These are phyloP conservation scores for Sminthurinus aureus DNA, from an alignment of 2,888 invertebrate species.

Conservation along the genomic window DNA sequence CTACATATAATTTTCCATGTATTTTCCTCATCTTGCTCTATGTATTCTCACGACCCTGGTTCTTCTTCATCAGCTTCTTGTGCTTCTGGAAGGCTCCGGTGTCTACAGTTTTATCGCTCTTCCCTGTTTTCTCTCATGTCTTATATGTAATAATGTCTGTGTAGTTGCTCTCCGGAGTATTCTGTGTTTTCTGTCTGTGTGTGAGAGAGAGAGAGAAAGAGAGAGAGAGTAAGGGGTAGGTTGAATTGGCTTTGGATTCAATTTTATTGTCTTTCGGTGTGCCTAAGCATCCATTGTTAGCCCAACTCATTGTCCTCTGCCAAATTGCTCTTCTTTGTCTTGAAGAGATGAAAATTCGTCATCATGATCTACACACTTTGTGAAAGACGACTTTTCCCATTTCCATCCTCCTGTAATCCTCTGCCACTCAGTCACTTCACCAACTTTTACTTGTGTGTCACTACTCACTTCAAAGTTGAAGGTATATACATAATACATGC, in stretches of 20 bases:
- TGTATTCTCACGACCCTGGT: no score
- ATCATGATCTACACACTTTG: slow-evolving; percentile 30
- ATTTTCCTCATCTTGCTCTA: no score
- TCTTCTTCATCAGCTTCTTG: no score
- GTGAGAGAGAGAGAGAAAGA: neutral
- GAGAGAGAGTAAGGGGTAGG: neutral
- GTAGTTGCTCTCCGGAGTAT: neutral
- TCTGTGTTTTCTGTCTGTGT: neutral
- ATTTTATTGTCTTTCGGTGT: slow-evolving; percentile 40
- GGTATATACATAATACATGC: neutral
- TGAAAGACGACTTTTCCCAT: slow-evolving; percentile 27
- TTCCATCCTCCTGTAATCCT: slow-evolving; percentile 22
- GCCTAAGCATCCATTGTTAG: slow-evolving; percentile 41
- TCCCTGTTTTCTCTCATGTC: slow-evolving; percentile 1
- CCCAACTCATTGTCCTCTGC: slow-evolving; percentile 37
- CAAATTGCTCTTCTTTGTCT: slow-evolving; percentile 46
- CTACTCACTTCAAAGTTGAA: slow-evolving; percentile 6
- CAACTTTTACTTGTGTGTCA: neutral
- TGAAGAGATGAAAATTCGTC: slow-evolving; percentile 40
- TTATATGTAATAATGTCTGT: neutral
- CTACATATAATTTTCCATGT: no score
- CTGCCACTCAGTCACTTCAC: slow-evolving; percentile 27
- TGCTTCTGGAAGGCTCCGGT: neutral
- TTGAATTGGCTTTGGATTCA: slow-evolving; percentile 35
- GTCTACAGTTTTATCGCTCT: neutral